phyloP scores from a whole-genome alignment of 2,888 invertebrate species.

The Scotopteryx bipunctaria region DNA sequence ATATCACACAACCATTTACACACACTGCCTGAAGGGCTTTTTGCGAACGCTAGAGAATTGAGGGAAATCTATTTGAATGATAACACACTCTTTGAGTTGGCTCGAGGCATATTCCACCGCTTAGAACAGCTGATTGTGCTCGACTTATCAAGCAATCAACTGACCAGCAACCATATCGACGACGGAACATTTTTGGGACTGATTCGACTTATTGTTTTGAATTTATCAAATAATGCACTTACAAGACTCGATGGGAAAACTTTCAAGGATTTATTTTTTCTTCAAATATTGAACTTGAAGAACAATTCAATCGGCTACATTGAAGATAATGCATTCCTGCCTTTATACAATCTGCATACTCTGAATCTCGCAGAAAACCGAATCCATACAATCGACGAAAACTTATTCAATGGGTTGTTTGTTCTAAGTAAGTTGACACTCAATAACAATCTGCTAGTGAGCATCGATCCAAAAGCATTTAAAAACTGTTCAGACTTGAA shows the following conservation, averaged over 20 bases:
- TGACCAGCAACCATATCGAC: constrained; percentile 92
- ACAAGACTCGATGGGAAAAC: constrained; percentile 92
- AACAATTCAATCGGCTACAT: constrained; percentile 95
- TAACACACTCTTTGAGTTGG: constrained; percentile 92
- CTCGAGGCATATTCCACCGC: constrained; percentile 91
- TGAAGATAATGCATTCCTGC: constrained; percentile 93
- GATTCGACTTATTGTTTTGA: constrained; percentile 92
- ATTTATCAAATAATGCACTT: constrained; percentile 93
- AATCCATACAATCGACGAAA: constrained; percentile 90
- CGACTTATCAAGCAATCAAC: constrained; percentile 92
- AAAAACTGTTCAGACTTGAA: constrained; percentile 94
- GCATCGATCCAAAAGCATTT: constrained; percentile 91
- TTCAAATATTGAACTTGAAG: constrained; percentile 92
- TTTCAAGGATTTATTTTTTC: constrained; percentile 93
- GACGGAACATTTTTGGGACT: constrained; percentile 93
- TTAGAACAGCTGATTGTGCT: constrained; percentile 92
- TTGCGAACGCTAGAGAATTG: constrained; percentile 91
- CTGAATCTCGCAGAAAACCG: constrained; percentile 94
- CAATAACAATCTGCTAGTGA: constrained; percentile 92
- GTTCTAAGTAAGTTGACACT: constrained; percentile 92
- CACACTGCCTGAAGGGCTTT: constrained; percentile 90
- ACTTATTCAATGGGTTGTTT: constrained; percentile 92
- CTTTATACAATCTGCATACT: constrained; percentile 94
- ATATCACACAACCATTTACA: constrained; percentile 93
- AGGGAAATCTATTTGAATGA: constrained; percentile 93